Evolutionary conservation across 2,113 vertebrate species (phyloP), one percentile per base, ranked within the genome.

Genomic region (Etheostoma spectabile): DNA sequence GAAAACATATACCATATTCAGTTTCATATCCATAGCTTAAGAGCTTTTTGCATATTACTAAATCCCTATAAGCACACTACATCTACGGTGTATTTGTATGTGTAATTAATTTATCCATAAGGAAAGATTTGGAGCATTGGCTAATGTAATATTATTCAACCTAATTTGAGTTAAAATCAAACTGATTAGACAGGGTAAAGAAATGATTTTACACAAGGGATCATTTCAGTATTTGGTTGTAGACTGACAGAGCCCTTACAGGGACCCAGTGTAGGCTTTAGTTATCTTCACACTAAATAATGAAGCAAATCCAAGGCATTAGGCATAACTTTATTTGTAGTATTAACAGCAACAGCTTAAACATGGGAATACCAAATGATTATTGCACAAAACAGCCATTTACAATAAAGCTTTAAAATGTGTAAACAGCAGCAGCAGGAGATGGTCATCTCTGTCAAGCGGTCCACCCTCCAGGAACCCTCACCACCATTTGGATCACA

Each of bases 401-500:
- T 0, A 63, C 16, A 15, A 3, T 11, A 2, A 7, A 12, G 4
- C 7, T 21, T 0, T 10, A 18, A 21, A 0, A 1, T n/a, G 27
- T 63, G 15, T 22, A 42, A 78, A 83, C 52, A 48, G 19, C 11
- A 52, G 55, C 6, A 49, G 56, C 6, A 19, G 53, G 42, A 19
- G 60, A 5, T 18, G 62, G 27, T 42, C 0, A 21, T 42, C 0
- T 38, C 38, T 1, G 0, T 88, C 73, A 90, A 1, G 14, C 18
- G 0, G 0, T 7, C 24, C 55, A 30, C 46, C 93, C 93, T 56
- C 93, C 93, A 13, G 84, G 84, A 56, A 94, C 61, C 30, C 0
- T 84, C 1, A 94, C 0, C 10, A 90, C 83, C 45, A 91, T 1
- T 0, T 77, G 75, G 76, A 94, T 76, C 15, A 78, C 21, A 0